A percentile compares a stretch with the other conserved stretches of the same genome.
Conservation (phyloP, 1,140 invertebrate species). For the Pseudomyrmex cubaensis region DNA sequence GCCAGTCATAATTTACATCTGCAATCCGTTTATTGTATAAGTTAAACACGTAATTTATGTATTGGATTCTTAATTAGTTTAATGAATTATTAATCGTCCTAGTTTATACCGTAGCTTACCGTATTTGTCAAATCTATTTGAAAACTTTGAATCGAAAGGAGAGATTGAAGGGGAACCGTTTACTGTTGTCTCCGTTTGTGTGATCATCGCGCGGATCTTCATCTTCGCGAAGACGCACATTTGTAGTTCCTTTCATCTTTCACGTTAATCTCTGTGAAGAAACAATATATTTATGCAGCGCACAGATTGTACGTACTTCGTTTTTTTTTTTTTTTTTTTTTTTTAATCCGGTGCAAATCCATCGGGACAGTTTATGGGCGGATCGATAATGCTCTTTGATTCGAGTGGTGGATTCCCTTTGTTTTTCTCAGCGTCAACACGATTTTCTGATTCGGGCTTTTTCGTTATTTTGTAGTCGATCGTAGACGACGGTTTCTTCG, state of each 20-base stretch:
- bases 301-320: no score
- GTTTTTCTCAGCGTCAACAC: background rate
- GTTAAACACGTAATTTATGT: constrained; percentile 31
- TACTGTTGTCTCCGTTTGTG: no score
- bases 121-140: constrained; percentile 1
- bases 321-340: background rate
- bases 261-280: no score
- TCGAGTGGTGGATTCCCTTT: background rate
- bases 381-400: constrained; percentile 12
- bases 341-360: background rate
- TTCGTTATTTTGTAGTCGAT: background rate
- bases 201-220: no score
- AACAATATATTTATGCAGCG: no score
- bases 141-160: no score
- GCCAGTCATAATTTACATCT: constrained; percentile 49
- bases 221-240: no score
- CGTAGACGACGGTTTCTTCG: background rate
- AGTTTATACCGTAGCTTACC: background rate
- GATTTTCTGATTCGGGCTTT: background rate
- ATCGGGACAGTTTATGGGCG: background rate
- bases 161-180: no score
- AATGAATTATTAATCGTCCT: constrained; percentile 30
- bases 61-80: constrained; percentile 52
- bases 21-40: constrained; percentile 43
- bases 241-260: no score